Percentiles rank a stretch among this genome's conserved stretches.
These are phyloP conservation scores for Mormyrops attenuatus DNA, from an alignment of 2,797 vertebrate species.

Conservation along the genomic window DNA sequence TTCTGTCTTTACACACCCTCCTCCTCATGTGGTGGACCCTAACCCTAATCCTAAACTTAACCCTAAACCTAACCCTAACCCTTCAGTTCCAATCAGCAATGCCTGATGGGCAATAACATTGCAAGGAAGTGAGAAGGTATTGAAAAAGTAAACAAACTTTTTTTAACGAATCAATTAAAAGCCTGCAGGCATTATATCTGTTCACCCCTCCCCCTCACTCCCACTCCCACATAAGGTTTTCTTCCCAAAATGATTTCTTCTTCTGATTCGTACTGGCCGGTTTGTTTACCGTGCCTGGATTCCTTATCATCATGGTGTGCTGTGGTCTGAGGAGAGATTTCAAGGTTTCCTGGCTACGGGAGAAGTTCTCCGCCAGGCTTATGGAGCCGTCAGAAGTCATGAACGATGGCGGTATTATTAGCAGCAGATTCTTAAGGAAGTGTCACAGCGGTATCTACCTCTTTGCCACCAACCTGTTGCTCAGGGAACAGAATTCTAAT, in stretches of 20 bases:
- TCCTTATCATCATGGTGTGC: background rate
- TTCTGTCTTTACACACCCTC: background rate
- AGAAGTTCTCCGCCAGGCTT: background rate
- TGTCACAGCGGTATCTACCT: background rate
- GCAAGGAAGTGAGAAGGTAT: background rate
- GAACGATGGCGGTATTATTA: background rate
- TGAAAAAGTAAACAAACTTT: background rate
- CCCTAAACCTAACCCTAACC: no score
- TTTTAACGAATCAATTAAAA: background rate
- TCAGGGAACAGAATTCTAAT: background rate
- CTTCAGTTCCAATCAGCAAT: background rate
- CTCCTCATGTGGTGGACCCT: background rate
- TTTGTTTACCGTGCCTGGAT: background rate
- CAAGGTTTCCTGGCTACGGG: background rate
- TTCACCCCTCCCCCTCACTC: background rate
- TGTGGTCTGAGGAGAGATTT: background rate
- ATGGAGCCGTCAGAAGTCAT: background rate
- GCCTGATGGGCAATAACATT: background rate
- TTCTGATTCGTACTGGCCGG: background rate
- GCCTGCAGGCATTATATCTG: background rate
- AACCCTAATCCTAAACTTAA: no score
- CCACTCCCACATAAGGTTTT: background rate
- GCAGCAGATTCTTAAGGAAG: background rate
- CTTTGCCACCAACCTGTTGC: background rate
- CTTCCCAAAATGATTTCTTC: background rate